Evolutionary conservation across 2,888 invertebrate species (phyloP), one percentile per base, ranked within the genome.

Genomic region (Coecobrya sp.): DNA sequence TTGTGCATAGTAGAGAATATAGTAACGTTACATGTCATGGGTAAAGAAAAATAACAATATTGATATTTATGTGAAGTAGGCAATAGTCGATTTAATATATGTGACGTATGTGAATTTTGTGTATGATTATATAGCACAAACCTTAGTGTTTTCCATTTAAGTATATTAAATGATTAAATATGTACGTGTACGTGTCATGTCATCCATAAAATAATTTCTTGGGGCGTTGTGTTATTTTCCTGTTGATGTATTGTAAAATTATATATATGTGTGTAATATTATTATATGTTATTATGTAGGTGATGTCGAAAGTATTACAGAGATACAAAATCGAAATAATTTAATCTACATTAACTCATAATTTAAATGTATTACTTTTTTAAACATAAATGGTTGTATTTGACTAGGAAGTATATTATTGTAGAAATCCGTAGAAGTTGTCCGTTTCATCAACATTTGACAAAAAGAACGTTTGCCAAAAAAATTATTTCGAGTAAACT

Each of bases 401-500:
- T 30, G 27, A 70, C 55, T 55, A 55, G 19, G 1, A 52, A 55
- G 55, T 16, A 55, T 55, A 55, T 2, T 16, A 11, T 2, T 3
- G 52, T 55, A 55, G 55, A 19, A 1, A 55, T 13, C 36, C 2
- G 55, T 55, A n/a, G 11, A 11, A 52, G 10, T 52, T 2, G 52
- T 52, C 11, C 1, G 55, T 55, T 55, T 55, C 4, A 11, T 55
- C 5, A 70, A 27, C 22, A 30, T 7, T 27, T 68, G 11, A 70
- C 36, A 70, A 70, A 19, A 70, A 36, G 16, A 68, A 68, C 68
- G n/a, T 68, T 25, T 70, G 70, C 70, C 70, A 70, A 70, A 36
- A 36, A 36, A 70, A 30, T 55, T 70, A 70, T 70, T 70, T 70
- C 11, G 30, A 30, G 36, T 36, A 70, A 70, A 5, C 19, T 16